phyloP scores from a whole-genome alignment of 2,113 vertebrate species.

The Lasiurus cinereus region DNA sequence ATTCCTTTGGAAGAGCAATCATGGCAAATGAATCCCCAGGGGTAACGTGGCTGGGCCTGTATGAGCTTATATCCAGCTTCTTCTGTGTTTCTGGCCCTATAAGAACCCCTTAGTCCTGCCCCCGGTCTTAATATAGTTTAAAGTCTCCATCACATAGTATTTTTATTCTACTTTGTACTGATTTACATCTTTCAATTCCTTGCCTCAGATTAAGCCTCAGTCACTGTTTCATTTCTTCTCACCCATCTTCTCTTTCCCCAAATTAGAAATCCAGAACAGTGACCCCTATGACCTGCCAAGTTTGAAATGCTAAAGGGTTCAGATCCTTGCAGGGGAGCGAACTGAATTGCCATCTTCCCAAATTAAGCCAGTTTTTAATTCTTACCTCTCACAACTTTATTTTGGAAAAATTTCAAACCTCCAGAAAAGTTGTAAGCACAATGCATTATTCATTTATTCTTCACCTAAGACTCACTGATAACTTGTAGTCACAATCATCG shows the following conservation, averaged over 20 bases:
- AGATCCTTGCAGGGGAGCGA: neutral
- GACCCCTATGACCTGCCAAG: neutral
- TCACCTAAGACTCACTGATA: neutral
- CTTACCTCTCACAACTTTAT: neutral
- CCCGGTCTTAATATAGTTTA: neutral
- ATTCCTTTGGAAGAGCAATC: neutral
- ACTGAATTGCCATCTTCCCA: constrained; percentile 47
- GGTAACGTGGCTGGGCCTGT: neutral
- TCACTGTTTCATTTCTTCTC: constrained; percentile 50
- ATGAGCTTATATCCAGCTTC: neutral
- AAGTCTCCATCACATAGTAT: neutral
- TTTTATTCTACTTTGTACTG: constrained; percentile 23
- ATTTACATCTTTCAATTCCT: constrained; percentile 45
- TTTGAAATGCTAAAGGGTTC: neutral
- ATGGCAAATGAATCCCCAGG: neutral
- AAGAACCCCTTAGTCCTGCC: neutral
- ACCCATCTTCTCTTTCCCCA: neutral
- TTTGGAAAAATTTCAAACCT: constrained; percentile 37
- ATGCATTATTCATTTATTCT: neutral
- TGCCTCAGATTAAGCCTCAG: constrained; percentile 36
- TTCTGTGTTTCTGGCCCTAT: neutral
- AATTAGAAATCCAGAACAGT: constrained; percentile 43
- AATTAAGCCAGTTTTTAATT: neutral
- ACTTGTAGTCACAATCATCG: neutral
- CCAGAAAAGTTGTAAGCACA: neutral